A percentile compares a stretch with the other conserved stretches of the same genome.
Conservation (phyloP, 2,888 invertebrate genomes). For the Philhelius pedissequus region DNA sequence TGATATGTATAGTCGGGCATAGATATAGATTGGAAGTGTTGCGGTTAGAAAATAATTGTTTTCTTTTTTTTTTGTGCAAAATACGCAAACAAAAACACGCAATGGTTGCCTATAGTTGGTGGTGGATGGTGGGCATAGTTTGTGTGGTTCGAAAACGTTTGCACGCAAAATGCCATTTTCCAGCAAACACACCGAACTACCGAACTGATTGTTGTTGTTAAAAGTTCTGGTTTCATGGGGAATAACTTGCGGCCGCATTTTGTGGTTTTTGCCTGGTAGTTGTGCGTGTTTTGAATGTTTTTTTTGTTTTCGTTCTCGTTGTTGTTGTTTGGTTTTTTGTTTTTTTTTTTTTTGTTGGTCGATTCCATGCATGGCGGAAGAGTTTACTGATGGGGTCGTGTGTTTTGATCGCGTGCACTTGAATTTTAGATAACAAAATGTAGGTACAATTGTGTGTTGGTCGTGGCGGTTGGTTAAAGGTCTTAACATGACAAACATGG, state of each 20-base stretch:
- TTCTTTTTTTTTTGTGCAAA: slow-evolving; percentile 42
- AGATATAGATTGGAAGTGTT: slow-evolving; percentile 37
- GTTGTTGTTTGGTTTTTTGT: background rate
- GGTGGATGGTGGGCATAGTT: background rate
- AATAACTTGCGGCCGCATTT: slow-evolving; percentile 46
- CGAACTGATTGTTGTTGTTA: slow-evolving; percentile 33
- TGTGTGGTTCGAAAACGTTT: slow-evolving; percentile 33
- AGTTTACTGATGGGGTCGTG: slow-evolving; percentile 40
- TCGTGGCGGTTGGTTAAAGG: background rate
- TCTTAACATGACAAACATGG: slow-evolving; percentile 14
- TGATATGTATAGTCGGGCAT: too few species aligned
- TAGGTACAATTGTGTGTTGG: background rate
- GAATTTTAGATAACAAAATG: slow-evolving; percentile 19
- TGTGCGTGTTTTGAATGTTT: slow-evolving; percentile 56
- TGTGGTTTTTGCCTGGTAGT: slow-evolving; percentile 61
- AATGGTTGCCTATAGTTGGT: slow-evolving; percentile 6
- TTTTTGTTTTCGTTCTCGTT: background rate
- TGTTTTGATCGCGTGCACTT: slow-evolving; percentile 60
- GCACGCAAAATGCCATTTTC: slow-evolving; percentile 57
- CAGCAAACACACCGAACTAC: background rate
- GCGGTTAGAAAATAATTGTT: slow-evolving; percentile 57
- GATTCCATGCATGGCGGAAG: background rate
- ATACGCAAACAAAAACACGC: slow-evolving; percentile 59
- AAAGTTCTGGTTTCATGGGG: slow-evolving; percentile 30
- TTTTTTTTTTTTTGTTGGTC: background rate